Evolutionary conservation across 2,797 vertebrate genomes (phyloP).

Genomic region (Hypotaenidia philippensis): DNA sequence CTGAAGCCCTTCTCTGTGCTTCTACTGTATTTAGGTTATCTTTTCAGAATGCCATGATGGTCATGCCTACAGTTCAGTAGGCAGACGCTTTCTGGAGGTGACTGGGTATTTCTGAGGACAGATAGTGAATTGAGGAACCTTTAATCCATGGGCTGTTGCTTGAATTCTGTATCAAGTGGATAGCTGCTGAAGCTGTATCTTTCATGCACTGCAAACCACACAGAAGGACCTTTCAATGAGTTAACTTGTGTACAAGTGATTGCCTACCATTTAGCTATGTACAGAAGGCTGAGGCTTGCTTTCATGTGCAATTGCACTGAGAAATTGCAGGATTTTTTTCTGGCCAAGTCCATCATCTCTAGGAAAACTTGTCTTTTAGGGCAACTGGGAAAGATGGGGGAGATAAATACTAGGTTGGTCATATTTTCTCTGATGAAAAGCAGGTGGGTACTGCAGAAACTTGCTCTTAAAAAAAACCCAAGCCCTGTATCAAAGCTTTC

Average conservation of each 20-base stretch:
- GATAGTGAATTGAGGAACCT: constrained; percentile 5
- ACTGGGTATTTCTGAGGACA: constrained; percentile 1
- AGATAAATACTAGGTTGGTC: background rate
- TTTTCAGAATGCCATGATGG: background rate
- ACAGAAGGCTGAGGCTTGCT: background rate
- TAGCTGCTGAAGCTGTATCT: constrained; percentile 11
- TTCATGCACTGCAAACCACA: background rate
- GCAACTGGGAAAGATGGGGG: background rate
- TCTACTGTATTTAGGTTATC: constrained; percentile 15
- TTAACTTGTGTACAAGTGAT: background rate
- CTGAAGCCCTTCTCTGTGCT: background rate
- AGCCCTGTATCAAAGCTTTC: background rate
- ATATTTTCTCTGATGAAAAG: background rate
- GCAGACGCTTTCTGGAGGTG: background rate
- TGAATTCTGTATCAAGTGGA: background rate
- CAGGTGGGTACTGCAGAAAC: background rate
- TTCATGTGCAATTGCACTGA: background rate
- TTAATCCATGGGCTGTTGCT: constrained; percentile 3
- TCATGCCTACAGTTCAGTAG: background rate
- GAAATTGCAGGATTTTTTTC: background rate
- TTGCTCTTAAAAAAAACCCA: background rate
- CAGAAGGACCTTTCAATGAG: background rate
- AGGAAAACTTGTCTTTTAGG: background rate
- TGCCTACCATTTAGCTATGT: background rate
- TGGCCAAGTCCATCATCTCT: background rate